Percentiles rank a stretch among this genome's conserved stretches.
Conservation (phyloP, 2,797 vertebrate species). For the Phoebastria nigripes region DNA sequence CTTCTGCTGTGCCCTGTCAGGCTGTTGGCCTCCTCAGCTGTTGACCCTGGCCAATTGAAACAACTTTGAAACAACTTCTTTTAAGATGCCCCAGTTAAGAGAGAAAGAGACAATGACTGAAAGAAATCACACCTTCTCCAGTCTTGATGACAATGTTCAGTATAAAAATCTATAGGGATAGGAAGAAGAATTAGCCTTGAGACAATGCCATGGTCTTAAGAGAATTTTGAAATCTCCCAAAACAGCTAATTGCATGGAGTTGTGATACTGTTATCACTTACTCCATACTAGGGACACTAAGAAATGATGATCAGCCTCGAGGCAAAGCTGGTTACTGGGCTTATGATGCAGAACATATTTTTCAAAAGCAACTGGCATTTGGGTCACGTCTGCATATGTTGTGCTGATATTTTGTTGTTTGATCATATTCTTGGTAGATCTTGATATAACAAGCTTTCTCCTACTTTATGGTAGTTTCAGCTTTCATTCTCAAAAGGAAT, state of each 20-base stretch:
- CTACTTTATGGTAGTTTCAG: not conserved
- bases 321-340: not conserved
- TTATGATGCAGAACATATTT: not conserved
- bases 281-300: not conserved
- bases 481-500: not conserved
- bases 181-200: not conserved
- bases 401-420: not conserved
- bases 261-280: not conserved
- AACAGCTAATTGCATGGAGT: not conserved
- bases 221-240: not conserved
- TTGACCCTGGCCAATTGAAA: not conserved
- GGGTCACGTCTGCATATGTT: not conserved
- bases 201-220: not conserved
- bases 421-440: not conserved
- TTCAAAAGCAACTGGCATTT: not conserved
- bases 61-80: not conserved
- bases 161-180: not conserved
- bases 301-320: not conserved
- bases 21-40: not conserved
- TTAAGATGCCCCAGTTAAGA: not conserved
- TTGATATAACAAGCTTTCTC: not conserved
- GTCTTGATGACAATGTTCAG: not conserved
- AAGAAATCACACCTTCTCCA: not conserved
- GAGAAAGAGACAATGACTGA: not conserved
- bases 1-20: not conserved